These are phyloP conservation scores for Macaria liturata DNA, from an alignment of 2,888 invertebrate species.

Conservation along the genomic window DNA sequence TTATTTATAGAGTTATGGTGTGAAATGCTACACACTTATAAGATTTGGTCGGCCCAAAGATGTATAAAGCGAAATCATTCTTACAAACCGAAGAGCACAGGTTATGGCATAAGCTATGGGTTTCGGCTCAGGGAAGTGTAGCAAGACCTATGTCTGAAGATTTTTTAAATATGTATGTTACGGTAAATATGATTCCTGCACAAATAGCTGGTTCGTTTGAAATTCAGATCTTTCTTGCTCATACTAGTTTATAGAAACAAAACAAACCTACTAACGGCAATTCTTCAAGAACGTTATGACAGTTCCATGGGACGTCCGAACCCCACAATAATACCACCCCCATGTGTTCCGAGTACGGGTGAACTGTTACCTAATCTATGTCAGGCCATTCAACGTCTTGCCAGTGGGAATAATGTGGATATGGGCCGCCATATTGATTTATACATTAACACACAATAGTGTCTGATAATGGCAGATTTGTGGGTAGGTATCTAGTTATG, in stretches of 20 bases:
- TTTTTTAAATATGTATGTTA: too few species aligned
- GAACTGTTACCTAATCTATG: constrained; percentile 16
- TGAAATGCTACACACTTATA: constrained; percentile 57
- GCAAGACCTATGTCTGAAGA: too few species aligned
- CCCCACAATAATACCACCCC: constrained; percentile 61
- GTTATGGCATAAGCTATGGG: too few species aligned
- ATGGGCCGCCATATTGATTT: constrained; percentile 46
- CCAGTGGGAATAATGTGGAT: constrained; percentile 44
- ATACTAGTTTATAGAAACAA: background rate
- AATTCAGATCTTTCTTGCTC: background rate
- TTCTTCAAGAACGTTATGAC: background rate
- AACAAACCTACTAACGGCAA: background rate
- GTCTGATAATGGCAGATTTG: constrained; percentile 20
- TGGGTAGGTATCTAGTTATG: constrained; percentile 25
- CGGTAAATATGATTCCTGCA: too few species aligned
- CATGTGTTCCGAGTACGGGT: constrained; percentile 51
- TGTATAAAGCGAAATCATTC: too few species aligned
- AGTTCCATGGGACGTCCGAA: background rate
- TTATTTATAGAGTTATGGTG: constrained; percentile 48
- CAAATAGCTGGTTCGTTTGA: too few species aligned
- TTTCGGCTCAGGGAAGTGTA: too few species aligned
- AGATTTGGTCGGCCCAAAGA: constrained; percentile 47
- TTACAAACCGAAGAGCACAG: too few species aligned
- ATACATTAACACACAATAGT: constrained; percentile 34
- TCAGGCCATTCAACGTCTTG: constrained; percentile 54